Evolutionary conservation across 1,140 invertebrate species (phyloP), one percentile per base, ranked within the genome.

Genomic region (Drosophila kikkawai): DNA sequence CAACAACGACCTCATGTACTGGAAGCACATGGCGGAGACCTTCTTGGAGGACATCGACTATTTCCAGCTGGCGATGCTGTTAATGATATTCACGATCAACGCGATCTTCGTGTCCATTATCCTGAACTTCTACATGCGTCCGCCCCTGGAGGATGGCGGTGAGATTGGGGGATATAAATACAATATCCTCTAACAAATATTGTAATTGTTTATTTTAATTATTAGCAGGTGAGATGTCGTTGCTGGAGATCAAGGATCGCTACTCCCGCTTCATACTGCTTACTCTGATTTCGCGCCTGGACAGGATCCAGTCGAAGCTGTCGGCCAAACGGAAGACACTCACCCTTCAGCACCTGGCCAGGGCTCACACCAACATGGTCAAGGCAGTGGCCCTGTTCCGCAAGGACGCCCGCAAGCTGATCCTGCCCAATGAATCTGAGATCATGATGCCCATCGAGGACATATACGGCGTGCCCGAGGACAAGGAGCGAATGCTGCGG

Each of bases 161-260:
- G 79, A 55, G 53, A 55, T 36, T 13, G 12, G 5, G 13, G 7
- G 19, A 47, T 7, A 45, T 13, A 12, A 13, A 45, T 7, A 34
- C 9, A 8, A 34, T 34, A 34, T 9, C 8, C 8, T 26, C 4
- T 3, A 26, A 5, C 26, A 26, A 0, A 12, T 12, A 13, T 29
- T 32, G 3, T 11, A n/a, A 12, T n/a, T n/a, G 15, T 11, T 6
- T n/a, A 32, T 6, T 11, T 32, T 3, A 1, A 17, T 6, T 0
- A 26, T 15, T 37, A 0, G 2, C 7, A 39, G 74, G 82, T n/a
- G 80, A 87, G 3, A 36, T 91, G 48, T 73, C 91, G 0, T 53
- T 91, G 58, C 42, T 92, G 47, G 86, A 92, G 55, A 91, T 92
- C n/a, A 92, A 92, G 75, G 91, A 92, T 59, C 91, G 91, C 15